phyloP scores from a whole-genome alignment of 2,797 vertebrate species.

The Gymnocypris eckloni region DNA sequence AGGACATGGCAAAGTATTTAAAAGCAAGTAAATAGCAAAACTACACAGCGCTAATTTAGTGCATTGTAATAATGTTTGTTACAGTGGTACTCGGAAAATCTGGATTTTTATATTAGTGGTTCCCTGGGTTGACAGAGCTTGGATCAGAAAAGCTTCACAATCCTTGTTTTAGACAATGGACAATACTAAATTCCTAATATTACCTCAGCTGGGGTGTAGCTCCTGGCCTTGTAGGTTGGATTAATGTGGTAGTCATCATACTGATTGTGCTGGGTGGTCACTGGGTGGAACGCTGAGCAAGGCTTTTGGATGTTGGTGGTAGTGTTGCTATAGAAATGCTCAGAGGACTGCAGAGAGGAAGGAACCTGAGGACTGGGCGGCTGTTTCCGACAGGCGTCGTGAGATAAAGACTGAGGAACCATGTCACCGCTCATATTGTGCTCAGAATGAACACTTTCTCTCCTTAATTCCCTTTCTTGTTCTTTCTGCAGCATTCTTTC shows the following conservation, averaged over 20 bases:
- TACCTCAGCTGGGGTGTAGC: conserved; percentile 76
- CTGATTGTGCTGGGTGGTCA: conserved; percentile 57
- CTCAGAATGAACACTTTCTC: conserved; percentile 46
- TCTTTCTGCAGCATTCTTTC: conserved; percentile 56
- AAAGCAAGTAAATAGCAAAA: not conserved
- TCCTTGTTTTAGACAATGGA: conserved; percentile 25
- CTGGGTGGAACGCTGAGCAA: conserved; percentile 75
- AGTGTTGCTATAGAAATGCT: conserved; percentile 46
- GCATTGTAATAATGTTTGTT: not conserved
- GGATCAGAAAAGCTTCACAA: not conserved
- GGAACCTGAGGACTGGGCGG: conserved; percentile 54
- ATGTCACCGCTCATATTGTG: conserved; percentile 57
- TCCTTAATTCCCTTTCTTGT: conserved; percentile 49
- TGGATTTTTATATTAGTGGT: not conserved
- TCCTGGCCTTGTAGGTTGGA: conserved; percentile 62
- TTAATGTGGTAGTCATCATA: conserved; percentile 59
- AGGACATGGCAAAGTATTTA: not conserved
- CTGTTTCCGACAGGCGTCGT: conserved; percentile 59
- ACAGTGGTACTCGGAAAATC: not conserved
- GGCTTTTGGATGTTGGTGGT: conserved; percentile 59
- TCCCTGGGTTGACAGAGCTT: not conserved
- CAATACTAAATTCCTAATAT: conserved; percentile 38
- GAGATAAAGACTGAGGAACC: conserved; percentile 53
- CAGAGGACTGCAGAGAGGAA: conserved; percentile 39
- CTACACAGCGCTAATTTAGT: not conserved